Evolutionary conservation across 2,888 invertebrate species (phyloP).

Genomic region (Caenorhabditis becei): DNA sequence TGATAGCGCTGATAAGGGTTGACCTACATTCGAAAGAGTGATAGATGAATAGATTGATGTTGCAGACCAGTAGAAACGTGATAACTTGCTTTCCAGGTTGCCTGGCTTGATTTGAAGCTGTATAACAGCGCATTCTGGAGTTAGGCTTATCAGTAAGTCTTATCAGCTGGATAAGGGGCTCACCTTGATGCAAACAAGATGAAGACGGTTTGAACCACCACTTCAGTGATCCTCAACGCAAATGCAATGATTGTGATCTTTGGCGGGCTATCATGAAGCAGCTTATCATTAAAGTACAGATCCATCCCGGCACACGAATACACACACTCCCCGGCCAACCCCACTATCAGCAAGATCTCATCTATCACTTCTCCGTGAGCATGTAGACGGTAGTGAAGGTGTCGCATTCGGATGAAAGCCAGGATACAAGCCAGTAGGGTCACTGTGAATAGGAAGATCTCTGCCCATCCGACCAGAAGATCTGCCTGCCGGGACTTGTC

Average conservation of each 20-base stretch:
- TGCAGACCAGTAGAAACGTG: constrained; percentile 78
- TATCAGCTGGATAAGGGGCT: too few species aligned
- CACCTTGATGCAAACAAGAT: constrained; percentile 62
- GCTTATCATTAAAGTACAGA: constrained; percentile 36
- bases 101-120: constrained; percentile 22
- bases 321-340: constrained; percentile 41
- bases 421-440: constrained; percentile 70
- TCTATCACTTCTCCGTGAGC: constrained; percentile 59
- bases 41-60: constrained; percentile 78
- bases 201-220: constrained; percentile 32
- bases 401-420: constrained; percentile 70
- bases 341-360: constrained; percentile 50
- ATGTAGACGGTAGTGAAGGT: constrained; percentile 48
- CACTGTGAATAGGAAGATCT: constrained; percentile 72
- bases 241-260: constrained; percentile 26
- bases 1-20: too few species aligned
- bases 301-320: constrained; percentile 59
- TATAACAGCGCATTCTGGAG: constrained; percentile 61
- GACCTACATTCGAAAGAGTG: constrained; percentile 64
- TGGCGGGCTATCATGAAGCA: constrained; percentile 6
- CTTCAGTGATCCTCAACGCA: constrained; percentile 24
- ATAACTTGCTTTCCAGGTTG: constrained; percentile 79
- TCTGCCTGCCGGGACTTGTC: constrained; percentile 63
- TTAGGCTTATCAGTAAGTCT: not conserved
- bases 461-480: constrained; percentile 73